Evolutionary conservation across 2,797 vertebrate genomes (phyloP).

Genomic region (Pseudochromis fuscus): DNA sequence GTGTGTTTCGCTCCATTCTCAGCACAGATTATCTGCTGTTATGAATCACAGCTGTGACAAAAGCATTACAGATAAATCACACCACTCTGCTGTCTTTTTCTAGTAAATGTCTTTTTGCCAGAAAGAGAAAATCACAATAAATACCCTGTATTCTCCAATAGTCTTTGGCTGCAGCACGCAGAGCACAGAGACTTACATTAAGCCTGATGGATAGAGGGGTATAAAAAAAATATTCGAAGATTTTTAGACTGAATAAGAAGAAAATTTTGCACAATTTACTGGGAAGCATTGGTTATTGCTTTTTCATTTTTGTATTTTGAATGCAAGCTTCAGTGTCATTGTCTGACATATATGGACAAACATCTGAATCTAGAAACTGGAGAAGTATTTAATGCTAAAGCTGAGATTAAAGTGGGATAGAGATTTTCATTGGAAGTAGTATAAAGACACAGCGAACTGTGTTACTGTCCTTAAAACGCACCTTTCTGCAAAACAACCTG

Average conservation of each 20-base stretch:
- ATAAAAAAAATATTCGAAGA: conserved; percentile 32
- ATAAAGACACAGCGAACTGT: conserved; percentile 15
- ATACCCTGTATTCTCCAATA: conserved; percentile 28
- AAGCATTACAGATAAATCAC: conserved; percentile 61
- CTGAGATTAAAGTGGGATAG: background rate
- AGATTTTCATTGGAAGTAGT: background rate
- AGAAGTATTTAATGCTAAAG: background rate
- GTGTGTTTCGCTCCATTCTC: conserved; percentile 37
- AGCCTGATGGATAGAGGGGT: conserved; percentile 38
- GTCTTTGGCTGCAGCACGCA: conserved; percentile 35
- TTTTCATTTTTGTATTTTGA: background rate
- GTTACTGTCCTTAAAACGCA: conserved; percentile 31
- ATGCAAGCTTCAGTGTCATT: conserved; percentile 9
- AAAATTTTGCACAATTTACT: conserved; percentile 23
- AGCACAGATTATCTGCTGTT: conserved; percentile 41
- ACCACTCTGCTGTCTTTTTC: conserved; percentile 43
- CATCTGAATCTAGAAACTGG: background rate
- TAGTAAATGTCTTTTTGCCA: conserved; percentile 55
- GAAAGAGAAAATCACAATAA: conserved; percentile 51
- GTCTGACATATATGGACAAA: background rate
- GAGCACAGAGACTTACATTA: conserved; percentile 38
- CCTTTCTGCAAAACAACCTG: conserved; percentile 33
- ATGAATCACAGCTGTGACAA: conserved; percentile 55
- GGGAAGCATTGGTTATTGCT: conserved; percentile 1
- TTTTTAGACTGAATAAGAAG: conserved; percentile 16